Base-by-base conservation (phyloP, 64 coral and sea anemone species). In the Pocillopora verrucosa region DNA sequence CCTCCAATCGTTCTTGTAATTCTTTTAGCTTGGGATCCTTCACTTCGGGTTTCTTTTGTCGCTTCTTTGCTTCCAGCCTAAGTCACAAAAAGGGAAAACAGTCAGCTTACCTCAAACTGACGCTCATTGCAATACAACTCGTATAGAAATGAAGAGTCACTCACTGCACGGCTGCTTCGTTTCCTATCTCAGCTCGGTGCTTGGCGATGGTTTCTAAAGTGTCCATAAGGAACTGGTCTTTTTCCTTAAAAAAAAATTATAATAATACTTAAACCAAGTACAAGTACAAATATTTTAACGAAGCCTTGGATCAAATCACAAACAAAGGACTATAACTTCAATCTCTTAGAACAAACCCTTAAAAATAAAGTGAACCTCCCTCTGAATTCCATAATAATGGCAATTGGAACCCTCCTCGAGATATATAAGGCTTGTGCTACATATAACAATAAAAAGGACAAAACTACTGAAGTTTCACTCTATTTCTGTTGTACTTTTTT, bases 211-310 rank as follows among this genome's bases (percentile, higher is more conserved):
- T 95, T 60, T 95, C 96, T 13, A 98, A 78, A 13, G 93, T 98
- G 80, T 98, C 94, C 96, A 95, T 98, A 62, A 98, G 74, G 26
- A 88, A 76, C 17, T 98, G 93, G 63, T 98, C 96, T 85, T 91
- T 98, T 72, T 98, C 91, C 96, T 16, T 16, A 20, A 69, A 72
- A 65, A 20, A 22, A 5, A 82, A 62, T 16, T 19, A 51, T 51
- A 51, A 51, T 51, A 7, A 51, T 51, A 51, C 3, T 57, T 36
- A 78, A 4, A 16, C 3, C 30, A 51, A 1, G 16, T 56, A 24
- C 16, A 15, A 14, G 26, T 15, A 24, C 16, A 15, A 14, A 6
- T 15, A 22, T 56, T 56, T 51, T 51, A 51, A 51, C 41, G 41
- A 51, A 51, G 41, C 41, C 41, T 51, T 22, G n/a, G 3, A 76